Evolutionary conservation across 2,888 invertebrate genomes (phyloP), one percentile per base, ranked within the genome.

Genomic region (Lingula anatina): DNA sequence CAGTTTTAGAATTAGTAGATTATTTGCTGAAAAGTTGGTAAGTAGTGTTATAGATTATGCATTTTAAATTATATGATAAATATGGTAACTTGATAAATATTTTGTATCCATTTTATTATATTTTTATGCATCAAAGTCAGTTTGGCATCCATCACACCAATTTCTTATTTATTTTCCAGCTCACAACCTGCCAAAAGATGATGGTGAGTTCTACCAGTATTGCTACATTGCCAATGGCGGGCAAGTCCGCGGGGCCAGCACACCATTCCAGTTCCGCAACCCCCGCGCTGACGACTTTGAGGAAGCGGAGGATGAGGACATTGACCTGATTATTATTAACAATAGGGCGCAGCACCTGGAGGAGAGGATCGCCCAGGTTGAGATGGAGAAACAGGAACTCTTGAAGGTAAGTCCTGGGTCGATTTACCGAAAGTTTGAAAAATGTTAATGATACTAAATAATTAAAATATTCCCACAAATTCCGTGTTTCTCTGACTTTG

Each of bases 161-260:
- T n/a, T 18, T 39, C 15, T 24, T 5, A 36, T 18, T 23, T 41
- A 47, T n/a, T 49, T 59, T 56, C 1, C 61, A 74, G 73, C 68
- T 20, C 56, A 63, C 26, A 56, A 61, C 23, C 49, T 76, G 46
- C 76, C 76, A 0, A 63, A 66, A 28, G 74, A 76, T 54, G 75
- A 75, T 60, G 72, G 72, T 5, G 75, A 76, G 50, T 76, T 75
- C 49, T 76, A 76, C 57, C 76, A 76, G 65, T 76, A 76, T 56
- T 75, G 74, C 51, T 76, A 75, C 47, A 69, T 75, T 40, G 62
- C 66, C 18, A 61, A 62, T 26, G 56, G 58, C 18, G 67, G 67
- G 3, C 67, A 70, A 44, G 68, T 75, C 27, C 56, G 70, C 5
- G 76, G 76, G 18, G 74, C 75, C 23, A 74, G 74, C 54, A 73